Evolutionary conservation across 2,888 invertebrate genomes (phyloP).

Genomic region (Tuberolachnus salignus): DNA sequence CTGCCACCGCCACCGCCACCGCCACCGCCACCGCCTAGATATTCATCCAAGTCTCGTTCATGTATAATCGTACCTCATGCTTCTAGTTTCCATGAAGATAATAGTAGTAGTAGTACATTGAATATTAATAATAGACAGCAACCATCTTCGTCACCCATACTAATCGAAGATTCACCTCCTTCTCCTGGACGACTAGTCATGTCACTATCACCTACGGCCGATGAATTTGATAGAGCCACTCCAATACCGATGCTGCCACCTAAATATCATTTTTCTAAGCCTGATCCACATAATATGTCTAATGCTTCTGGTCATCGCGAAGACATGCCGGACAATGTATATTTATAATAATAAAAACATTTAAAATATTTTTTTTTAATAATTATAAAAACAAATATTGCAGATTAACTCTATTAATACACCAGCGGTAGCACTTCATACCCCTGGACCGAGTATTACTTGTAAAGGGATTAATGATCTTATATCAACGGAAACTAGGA

Average conservation of each 20-base stretch:
- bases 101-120: not conserved
- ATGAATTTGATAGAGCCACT: no score
- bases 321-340: not conserved
- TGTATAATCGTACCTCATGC: slow-evolving; percentile 83
- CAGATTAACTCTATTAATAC: slow-evolving; percentile 66
- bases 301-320: no score
- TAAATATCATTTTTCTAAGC: no score
- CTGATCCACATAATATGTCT: no score
- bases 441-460: slow-evolving; percentile 64
- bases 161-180: no score
- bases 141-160: no score
- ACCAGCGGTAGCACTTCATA: slow-evolving; percentile 78
- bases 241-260: no score
- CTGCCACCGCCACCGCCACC: slow-evolving; percentile 77
- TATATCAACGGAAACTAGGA: slow-evolving; percentile 59
- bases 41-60: slow-evolving; percentile 68
- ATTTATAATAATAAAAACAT: not conserved
- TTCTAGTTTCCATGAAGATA: slow-evolving; percentile 44
- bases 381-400: slow-evolving; percentile 10
- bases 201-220: no score
- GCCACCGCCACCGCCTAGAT: slow-evolving; percentile 61
- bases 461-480: slow-evolving; percentile 60
- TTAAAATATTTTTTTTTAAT: not conserved
- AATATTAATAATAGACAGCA: no score
- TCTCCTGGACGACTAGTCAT: no score